A percentile compares a stretch with the other conserved stretches of the same genome.
Evolutionary conservation across 2,888 invertebrate species (phyloP).

Genomic region (Dasysyrphus albostriatus): DNA sequence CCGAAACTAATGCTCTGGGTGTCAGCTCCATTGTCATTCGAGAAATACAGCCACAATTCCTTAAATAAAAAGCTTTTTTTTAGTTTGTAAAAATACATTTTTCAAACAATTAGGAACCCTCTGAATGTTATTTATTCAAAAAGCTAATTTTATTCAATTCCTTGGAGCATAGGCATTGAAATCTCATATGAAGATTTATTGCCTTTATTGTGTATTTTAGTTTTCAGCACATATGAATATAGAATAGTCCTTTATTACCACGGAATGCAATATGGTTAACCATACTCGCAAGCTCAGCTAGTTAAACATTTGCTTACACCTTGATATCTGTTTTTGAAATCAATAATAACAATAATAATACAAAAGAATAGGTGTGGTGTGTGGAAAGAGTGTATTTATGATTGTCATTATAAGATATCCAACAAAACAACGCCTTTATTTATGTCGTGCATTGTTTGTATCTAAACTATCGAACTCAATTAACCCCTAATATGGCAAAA

Average conservation of each 20-base stretch:
- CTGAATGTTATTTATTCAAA: too few relatives aligned
- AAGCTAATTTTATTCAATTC: too few relatives aligned
- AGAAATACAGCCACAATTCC: too few relatives aligned
- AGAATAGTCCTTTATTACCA: not conserved
- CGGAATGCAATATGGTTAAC: not conserved
- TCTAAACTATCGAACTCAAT: slow-evolving; percentile 17
- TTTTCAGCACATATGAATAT: not conserved
- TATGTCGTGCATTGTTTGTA: not conserved
- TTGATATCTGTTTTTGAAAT: not conserved
- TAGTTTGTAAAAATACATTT: too few relatives aligned
- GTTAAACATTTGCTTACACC: slow-evolving; percentile 3
- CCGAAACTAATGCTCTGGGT: too few relatives aligned
- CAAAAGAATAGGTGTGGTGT: slow-evolving; percentile 14
- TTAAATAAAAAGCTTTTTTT: too few relatives aligned
- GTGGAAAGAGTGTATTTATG: slow-evolving; percentile 2
- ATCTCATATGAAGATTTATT: not conserved
- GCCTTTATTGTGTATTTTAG: not conserved
- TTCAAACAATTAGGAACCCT: too few relatives aligned
- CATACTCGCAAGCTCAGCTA: not conserved
- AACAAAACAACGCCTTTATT: not conserved
- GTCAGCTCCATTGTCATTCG: too few relatives aligned
- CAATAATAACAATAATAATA: not conserved
- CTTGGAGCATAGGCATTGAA: too few relatives aligned
- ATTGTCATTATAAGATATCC: not conserved
- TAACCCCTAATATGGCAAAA: slow-evolving; percentile 16